Conservation (phyloP, 2,888 invertebrate genomes). For the Melangyna quadrimaculata region DNA sequence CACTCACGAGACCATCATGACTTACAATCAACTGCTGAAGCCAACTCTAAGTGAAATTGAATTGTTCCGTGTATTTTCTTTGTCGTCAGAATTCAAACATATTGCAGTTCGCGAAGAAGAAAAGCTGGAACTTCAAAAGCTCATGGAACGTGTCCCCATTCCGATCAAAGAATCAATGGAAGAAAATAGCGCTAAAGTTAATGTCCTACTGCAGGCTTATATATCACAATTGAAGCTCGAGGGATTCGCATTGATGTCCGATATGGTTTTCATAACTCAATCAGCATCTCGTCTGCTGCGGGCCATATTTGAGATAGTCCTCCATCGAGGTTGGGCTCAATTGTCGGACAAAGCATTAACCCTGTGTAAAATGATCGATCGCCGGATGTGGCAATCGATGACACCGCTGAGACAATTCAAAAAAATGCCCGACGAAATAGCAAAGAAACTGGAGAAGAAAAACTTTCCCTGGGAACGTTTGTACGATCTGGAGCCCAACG, state of each 20-base stretch:
- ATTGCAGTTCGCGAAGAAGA: conserved; percentile 97
- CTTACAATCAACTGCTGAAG: conserved; percentile 97
- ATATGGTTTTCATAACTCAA: conserved; percentile 99
- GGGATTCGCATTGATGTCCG: conserved; percentile 98
- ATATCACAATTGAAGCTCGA: conserved; percentile 99
- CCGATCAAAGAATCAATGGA: conserved; percentile 99
- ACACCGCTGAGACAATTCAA: conserved; percentile 97
- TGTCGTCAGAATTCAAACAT: conserved; percentile 97
- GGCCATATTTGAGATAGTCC: conserved; percentile 98
- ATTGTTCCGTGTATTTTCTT: conserved; percentile 97
- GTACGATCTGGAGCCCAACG: conserved; percentile 97
- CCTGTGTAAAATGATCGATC: conserved; percentile 99
- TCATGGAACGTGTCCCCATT: conserved; percentile 95
- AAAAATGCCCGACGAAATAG: conserved; percentile 98
- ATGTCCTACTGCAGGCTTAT: conserved; percentile 97
- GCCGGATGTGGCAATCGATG: conserved; percentile 99
- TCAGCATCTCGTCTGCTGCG: conserved; percentile 96
- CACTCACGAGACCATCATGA: conserved; percentile 97
- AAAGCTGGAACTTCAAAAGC: conserved; percentile 96
- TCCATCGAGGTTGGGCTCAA: conserved; percentile 97
- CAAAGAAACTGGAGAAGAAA: conserved; percentile 99
- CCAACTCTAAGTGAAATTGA: conserved; percentile 99
- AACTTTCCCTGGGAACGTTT: conserved; percentile 96
- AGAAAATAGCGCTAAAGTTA: conserved; percentile 96
- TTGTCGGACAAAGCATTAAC: conserved; percentile 97